Evolutionary conservation across 2,797 vertebrate species (phyloP).

Genomic region (Sebastes vulpes): DNA sequence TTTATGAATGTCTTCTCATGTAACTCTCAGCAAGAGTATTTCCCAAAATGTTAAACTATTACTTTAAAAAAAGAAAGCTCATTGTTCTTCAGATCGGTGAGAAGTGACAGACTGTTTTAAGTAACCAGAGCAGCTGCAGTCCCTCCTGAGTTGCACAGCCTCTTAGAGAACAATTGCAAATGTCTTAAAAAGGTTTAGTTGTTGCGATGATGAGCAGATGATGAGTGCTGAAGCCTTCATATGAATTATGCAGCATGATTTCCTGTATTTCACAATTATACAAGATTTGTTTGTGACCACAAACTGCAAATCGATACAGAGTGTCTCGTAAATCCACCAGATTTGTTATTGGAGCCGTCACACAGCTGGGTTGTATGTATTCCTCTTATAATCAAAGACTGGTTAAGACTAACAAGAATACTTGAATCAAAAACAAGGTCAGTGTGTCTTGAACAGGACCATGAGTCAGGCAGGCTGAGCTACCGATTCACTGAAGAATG

Average conservation of each 20-base stretch:
- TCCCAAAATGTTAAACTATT: not conserved
- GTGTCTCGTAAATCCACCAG: not conserved
- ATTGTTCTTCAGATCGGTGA: not conserved
- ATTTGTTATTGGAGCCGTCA: not conserved
- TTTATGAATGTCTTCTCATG: not conserved
- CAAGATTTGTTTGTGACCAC: not conserved
- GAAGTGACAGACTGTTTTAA: not conserved
- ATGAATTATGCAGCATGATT: slow-evolving; percentile 11
- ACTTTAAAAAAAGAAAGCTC: not conserved
- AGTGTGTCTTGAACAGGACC: too few relatives aligned
- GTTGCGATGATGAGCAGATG: not conserved
- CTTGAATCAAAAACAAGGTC: not conserved
- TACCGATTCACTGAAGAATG: not conserved
- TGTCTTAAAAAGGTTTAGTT: not conserved
- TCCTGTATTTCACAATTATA: not conserved
- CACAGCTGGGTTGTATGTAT: not conserved
- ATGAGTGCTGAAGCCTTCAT: not conserved
- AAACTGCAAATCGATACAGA: not conserved
- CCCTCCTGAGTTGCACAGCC: not conserved
- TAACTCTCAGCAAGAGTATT: not conserved
- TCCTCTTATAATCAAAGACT: not conserved
- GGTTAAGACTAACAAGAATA: not conserved
- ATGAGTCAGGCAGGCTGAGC: not conserved
- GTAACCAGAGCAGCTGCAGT: not conserved
- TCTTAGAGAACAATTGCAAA: not conserved